Conservation (phyloP, 2,888 invertebrate species). For the Aproaerema taeniolella region DNA sequence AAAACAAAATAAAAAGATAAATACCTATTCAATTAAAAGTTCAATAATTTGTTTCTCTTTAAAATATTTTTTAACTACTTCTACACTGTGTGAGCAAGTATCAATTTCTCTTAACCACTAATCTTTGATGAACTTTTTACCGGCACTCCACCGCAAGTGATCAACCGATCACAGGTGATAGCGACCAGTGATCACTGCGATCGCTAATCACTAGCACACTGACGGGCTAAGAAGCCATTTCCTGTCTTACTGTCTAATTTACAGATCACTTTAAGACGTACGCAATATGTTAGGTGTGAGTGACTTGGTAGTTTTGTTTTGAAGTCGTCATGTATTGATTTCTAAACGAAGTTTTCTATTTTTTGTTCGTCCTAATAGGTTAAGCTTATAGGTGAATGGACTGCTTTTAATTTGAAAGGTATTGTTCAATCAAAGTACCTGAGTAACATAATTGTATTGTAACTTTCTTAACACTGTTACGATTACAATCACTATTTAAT, state of each 20-base stretch:
- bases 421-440: too few relatives aligned
- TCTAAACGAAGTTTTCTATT: conserved; percentile 5
- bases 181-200: conserved; percentile 56
- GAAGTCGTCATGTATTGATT: conserved; percentile 27
- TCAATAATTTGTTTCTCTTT: too few relatives aligned
- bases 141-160: conserved; percentile 50
- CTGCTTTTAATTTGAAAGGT: conserved; percentile 1
- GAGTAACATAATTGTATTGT: too few relatives aligned
- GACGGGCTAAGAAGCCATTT: conserved; percentile 74
- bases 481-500: too few relatives aligned
- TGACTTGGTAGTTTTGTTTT: conserved; percentile 32
- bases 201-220: conserved; percentile 64
- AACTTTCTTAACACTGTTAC: too few relatives aligned
- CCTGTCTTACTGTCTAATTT: conserved; percentile 73
- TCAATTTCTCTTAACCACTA: conserved; percentile 14
- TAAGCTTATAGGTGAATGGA: not conserved
- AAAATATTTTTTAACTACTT: too few relatives aligned
- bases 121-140: conserved; percentile 49
- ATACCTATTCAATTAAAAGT: too few relatives aligned
- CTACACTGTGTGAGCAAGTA: too few relatives aligned
- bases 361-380: conserved; percentile 6
- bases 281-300: conserved; percentile 25
- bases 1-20: too few relatives aligned
- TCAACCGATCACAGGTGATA: conserved; percentile 60
- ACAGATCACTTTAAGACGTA: conserved; percentile 53